Base-by-base conservation (phyloP, 2,113 vertebrate genomes). In the Platysternon megacephalum region DNA sequence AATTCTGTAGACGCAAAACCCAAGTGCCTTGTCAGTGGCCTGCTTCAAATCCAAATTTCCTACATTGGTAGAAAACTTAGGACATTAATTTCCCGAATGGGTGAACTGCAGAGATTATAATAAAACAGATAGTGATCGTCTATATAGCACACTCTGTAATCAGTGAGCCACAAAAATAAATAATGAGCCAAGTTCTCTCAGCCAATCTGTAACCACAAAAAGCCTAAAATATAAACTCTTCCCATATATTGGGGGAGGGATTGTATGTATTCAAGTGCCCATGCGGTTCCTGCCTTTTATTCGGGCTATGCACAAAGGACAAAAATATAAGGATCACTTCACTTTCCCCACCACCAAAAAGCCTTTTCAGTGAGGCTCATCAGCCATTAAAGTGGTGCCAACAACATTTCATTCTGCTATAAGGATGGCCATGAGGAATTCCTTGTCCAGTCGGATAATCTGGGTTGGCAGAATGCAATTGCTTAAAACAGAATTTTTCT, bases 71-170 rank as follows among this genome's bases (percentile, higher is more conserved):
- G 35, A 86, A 46, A 24, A 84, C 17, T 35, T 39, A 35, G 89
- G 92, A 44, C 1, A 1, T 42, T n/a, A 90, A 11, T 10, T 82
- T 55, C 21, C 82, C 48, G 1, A 39, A 28, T 3, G 3, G 21
- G 3, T 53, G 1, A 32, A 22, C 4, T 83, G n/a, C 24, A 93
- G 28, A 85, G 89, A 89, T 74, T 51, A 82, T 9, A 42, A 9
- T 29, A 72, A 6, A 82, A 58, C 4, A 91, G 26, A 65, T 12
- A 42, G 28, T 21, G 24, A 22, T 42, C 7, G 2, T 4, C 17
- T 42, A 21, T 3, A 35, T 5, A 0, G 46, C 17, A 3, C 1
- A 1, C 35, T 91, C 76, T 13, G 8, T 11, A n/a, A 48, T 82
- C 52, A 74, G 9, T 86, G 78, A 78, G 4, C 55, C 44, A 88